Percentiles rank a stretch among this genome's conserved stretches.
phyloP scores from a whole-genome alignment of 2,888 invertebrate genomes.

The Serripes groenlandicus region DNA sequence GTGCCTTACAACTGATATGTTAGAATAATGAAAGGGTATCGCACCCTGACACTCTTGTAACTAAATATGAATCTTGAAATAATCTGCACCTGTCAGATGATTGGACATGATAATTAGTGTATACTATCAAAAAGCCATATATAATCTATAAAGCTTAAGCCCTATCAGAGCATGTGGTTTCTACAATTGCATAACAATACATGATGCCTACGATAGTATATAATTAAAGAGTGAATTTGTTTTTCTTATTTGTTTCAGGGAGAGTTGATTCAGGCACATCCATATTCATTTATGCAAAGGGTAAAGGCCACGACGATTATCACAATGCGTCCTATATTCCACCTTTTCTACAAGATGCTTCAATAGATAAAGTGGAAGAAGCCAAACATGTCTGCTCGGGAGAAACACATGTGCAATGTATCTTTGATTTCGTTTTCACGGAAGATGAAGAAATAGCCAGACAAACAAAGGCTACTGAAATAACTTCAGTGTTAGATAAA shows the following conservation, averaged over 20 bases:
- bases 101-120: too few relatives aligned
- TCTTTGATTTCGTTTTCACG: constrained; percentile 22
- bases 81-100: too few relatives aligned
- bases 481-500: not conserved
- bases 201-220: not conserved
- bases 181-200: not conserved
- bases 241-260: constrained; percentile 29
- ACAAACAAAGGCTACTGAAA: not conserved
- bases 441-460: not conserved
- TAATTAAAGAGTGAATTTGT: not conserved
- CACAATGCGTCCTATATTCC: not conserved
- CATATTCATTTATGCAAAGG: constrained; percentile 13
- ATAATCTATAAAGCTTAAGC: not conserved
- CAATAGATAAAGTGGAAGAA: not conserved
- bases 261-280: not conserved
- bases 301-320: constrained; percentile 10
- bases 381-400: not conserved
- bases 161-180: not conserved
- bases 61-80: too few relatives aligned
- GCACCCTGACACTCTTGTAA: too few relatives aligned
- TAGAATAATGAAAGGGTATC: too few relatives aligned
- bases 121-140: not conserved
- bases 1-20: too few relatives aligned
- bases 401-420: not conserved
- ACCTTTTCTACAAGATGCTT: constrained; percentile 1